These are phyloP conservation scores for Rhipidura dahli DNA, from an alignment of 2,113 vertebrate genomes.

Conservation along the genomic window DNA sequence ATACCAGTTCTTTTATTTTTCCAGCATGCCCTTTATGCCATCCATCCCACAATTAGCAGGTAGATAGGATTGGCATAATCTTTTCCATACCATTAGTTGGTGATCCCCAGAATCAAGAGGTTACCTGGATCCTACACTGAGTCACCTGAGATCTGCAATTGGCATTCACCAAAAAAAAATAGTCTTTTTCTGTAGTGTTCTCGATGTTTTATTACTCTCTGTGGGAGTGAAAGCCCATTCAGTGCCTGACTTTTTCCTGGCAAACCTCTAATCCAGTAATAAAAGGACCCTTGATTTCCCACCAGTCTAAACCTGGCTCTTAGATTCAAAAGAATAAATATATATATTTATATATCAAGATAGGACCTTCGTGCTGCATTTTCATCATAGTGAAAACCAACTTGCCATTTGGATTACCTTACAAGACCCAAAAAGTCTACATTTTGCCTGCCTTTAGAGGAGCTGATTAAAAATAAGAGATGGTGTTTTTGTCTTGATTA, in stretches of 20 bases:
- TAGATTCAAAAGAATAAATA: neutral
- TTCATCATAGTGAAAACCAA: neutral
- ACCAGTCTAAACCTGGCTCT: neutral
- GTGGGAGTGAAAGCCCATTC: neutral
- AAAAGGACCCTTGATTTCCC: neutral
- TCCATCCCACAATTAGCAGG: neutral
- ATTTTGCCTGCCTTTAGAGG: neutral
- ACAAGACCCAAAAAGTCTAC: neutral
- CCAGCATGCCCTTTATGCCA: neutral
- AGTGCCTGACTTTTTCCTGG: neutral
- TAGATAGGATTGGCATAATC: neutral
- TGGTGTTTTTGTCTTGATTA: constrained; percentile 13
- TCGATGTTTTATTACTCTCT: neutral
- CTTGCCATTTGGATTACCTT: neutral
- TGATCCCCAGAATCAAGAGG: neutral
- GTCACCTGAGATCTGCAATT: neutral
- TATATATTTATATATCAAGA: neutral
- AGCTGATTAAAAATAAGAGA: constrained; percentile 32
- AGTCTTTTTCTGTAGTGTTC: neutral
- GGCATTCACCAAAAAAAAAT: neutral
- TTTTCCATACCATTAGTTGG: neutral
- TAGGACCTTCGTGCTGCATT: neutral
- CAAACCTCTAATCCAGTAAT: neutral
- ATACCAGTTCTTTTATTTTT: neutral
- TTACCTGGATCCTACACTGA: neutral